These are phyloP conservation scores for Astatoreochromis straeleni DNA, from an alignment of 2,113 vertebrate species.

Conservation along the genomic window DNA sequence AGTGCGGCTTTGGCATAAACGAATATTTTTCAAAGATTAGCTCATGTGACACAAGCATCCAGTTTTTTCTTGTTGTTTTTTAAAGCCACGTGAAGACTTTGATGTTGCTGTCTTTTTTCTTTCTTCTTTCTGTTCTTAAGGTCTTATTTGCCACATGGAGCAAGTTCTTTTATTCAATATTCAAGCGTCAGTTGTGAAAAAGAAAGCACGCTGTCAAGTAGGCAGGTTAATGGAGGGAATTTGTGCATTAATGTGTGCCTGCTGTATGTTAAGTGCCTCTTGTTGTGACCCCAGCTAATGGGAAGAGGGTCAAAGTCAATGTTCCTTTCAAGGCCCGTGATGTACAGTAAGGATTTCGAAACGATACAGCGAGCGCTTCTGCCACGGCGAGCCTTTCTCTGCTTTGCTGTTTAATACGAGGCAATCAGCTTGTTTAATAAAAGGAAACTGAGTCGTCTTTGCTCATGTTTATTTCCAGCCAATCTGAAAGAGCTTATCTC, in stretches of 20 bases:
- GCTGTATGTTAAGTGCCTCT: background rate
- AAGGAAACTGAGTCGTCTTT: background rate
- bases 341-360: background rate
- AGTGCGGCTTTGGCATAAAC: conserved; percentile 3
- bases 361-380: background rate
- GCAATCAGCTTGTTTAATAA: background rate
- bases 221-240: background rate
- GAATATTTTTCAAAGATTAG: background rate
- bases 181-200: background rate
- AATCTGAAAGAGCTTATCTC: conserved; percentile 95
- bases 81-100: background rate
- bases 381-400: background rate
- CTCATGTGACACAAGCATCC: background rate
- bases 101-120: background rate
- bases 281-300: background rate
- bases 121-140: background rate
- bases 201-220: background rate
- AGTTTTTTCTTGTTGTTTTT: background rate
- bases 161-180: background rate
- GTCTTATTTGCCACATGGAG: conserved; percentile 8
- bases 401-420: background rate
- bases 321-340: background rate
- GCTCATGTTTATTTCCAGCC: conserved; percentile 59
- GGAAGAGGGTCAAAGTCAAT: background rate
- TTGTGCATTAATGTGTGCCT: background rate